Evolutionary conservation across 2,888 invertebrate species (phyloP), one percentile per base, ranked within the genome.

Genomic region (Callimorpha dominula): DNA sequence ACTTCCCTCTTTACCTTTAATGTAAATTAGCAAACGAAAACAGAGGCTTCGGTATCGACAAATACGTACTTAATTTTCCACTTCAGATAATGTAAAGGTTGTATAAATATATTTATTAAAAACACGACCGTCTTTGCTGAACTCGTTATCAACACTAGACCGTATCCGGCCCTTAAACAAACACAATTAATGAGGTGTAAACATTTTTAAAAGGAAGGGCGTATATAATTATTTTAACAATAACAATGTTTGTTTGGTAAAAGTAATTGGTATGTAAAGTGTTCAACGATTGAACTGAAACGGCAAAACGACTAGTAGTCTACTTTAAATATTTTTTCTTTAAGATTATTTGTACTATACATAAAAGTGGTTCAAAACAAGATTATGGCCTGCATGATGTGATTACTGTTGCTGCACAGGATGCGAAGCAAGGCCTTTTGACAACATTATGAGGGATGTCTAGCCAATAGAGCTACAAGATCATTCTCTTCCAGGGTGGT

Each of bases 181-280:
- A 52, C 42, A 52, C n/a, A 49, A n/a, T 42, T 64, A 54, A 64
- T 70, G 70, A 54, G 70, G 52, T 17, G 20, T 42, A 49, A 52
- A 70, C 52, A 70, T 20, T 17, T 54, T 64, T 31, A n/a, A 63
- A 70, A 15, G 31, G 50, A 63, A 49, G 31, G 40, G 62, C 20
- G 20, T 43, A 57, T 60, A 14, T 60, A 31, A 60, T 31, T 20
- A 60, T 31, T 60, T 60, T 31, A 6, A 60, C 31, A 31, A 31
- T 31, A 60, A 60, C 11, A 57, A 4, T 31, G 57, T 11, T 42
- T 54, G 54, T 43, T 54, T n/a, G 4, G 14, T 54, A 42, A 54
- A 68, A 57, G 31, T 65, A 50, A 50, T 50, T 65, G 50, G 50
- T 65, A 40, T 50, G 11, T 50, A 50, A 40, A 50, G 40, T 40